Conservation (phyloP, 1,140 invertebrate genomes). For the Augochlora pura region DNA sequence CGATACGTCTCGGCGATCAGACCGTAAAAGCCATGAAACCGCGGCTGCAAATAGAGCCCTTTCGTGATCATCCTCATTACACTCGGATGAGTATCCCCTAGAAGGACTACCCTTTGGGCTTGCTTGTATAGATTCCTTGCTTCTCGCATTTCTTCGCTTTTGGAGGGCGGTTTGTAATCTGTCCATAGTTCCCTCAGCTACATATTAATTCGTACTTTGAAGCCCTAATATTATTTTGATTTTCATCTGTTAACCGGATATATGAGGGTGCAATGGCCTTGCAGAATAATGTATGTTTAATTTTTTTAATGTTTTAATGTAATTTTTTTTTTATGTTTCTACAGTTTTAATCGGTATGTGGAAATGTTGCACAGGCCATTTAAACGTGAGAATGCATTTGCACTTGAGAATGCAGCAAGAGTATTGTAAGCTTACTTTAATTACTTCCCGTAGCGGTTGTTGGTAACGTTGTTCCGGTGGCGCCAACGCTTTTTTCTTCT, state of each 20-base stretch:
- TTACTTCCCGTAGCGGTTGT: slow-evolving; percentile 34
- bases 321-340: too few relatives aligned
- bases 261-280: too few relatives aligned
- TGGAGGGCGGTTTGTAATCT: slow-evolving; percentile 18
- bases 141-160: slow-evolving; percentile 4
- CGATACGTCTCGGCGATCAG: slow-evolving; percentile 37
- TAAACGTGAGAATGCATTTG: too few relatives aligned
- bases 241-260: background rate
- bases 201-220: background rate
- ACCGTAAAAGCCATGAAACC: slow-evolving; percentile 37
- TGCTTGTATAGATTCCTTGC: slow-evolving; percentile 26
- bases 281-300: too few relatives aligned
- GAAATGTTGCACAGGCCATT: too few relatives aligned
- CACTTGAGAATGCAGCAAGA: too few relatives aligned
- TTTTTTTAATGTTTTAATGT: too few relatives aligned
- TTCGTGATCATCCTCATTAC: slow-evolving; percentile 26
- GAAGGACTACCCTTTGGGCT: slow-evolving; percentile 9
- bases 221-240: background rate
- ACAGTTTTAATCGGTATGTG: too few relatives aligned
- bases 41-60: slow-evolving; percentile 33
- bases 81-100: background rate
- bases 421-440: slow-evolving; percentile 32
- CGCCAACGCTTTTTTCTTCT: slow-evolving; percentile 37
- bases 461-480: slow-evolving; percentile 36
- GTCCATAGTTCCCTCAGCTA: slow-evolving; percentile 53